phyloP scores from a whole-genome alignment of 2,113 vertebrate genomes.

The Burhinus bistriatus region DNA sequence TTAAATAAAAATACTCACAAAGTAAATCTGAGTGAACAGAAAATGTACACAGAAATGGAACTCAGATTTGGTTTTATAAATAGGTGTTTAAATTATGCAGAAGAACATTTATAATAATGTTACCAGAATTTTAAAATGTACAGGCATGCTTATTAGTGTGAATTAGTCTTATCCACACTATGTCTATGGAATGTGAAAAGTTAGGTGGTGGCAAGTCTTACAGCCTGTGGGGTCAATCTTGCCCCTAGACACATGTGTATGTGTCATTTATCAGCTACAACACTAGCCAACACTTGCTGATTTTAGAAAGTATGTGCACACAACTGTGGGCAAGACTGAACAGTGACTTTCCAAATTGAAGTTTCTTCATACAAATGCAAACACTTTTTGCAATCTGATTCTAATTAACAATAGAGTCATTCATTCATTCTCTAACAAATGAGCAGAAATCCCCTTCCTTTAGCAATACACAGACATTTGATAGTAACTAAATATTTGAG shows the following conservation, averaged over 20 bases:
- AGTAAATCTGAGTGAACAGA: neutral
- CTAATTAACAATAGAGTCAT: slow-evolving; percentile 50
- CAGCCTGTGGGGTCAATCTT: slow-evolving; percentile 20
- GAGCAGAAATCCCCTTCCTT: slow-evolving; percentile 63
- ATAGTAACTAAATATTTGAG: slow-evolving; percentile 11
- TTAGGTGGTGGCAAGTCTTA: neutral
- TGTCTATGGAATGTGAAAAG: neutral
- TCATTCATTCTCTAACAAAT: slow-evolving; percentile 33
- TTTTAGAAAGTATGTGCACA: slow-evolving; percentile 35
- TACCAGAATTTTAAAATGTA: neutral
- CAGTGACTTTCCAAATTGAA: slow-evolving; percentile 29
- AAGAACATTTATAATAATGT: neutral
- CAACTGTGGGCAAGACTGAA: slow-evolving; percentile 50
- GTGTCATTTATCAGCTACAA: slow-evolving; percentile 3
- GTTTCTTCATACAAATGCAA: slow-evolving; percentile 56
- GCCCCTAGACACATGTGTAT: neutral
- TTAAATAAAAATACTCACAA: neutral
- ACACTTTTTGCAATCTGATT: slow-evolving; percentile 61
- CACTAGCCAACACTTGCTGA: slow-evolving; percentile 36
- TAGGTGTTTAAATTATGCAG: neutral
- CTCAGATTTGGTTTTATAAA: neutral
- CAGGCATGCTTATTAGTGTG: neutral
- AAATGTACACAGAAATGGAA: neutral
- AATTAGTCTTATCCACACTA: neutral
- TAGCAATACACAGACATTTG: slow-evolving; percentile 31